These are phyloP conservation scores for Dasypus novemcinctus DNA, from an alignment of 2,113 vertebrate genomes.

Conservation along the genomic window DNA sequence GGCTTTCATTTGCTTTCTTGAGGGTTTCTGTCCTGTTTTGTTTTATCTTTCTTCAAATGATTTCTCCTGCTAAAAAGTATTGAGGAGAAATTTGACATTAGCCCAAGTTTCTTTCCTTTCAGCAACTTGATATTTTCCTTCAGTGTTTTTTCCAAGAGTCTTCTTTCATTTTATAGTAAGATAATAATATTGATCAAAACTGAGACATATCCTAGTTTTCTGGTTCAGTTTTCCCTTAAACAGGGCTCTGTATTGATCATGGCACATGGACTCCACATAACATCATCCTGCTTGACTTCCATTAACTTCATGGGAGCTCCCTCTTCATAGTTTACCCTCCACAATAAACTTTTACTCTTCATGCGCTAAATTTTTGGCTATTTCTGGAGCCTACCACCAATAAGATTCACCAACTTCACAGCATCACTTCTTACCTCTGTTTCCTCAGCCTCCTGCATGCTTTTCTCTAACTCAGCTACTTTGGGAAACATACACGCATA, in stretches of 20 bases:
- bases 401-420: neutral
- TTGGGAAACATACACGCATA: neutral
- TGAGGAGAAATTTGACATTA: too few species aligned
- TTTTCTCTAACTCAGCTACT: neutral
- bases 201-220: neutral
- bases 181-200: neutral
- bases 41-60: neutral
- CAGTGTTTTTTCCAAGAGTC: neutral
- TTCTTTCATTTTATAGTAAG: neutral
- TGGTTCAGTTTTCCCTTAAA: neutral
- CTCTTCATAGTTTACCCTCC: neutral
- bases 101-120: too few species aligned
- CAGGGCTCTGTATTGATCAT: neutral
- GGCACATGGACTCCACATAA: neutral
- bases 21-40: neutral
- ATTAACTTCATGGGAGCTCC: neutral
- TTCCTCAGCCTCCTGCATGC: neutral
- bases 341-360: neutral
- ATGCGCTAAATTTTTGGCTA: neutral
- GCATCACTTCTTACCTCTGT: neutral
- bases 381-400: neutral
- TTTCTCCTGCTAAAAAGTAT: too few species aligned
- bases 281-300: neutral
- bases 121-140: too few species aligned
- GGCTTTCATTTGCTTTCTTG: neutral